Evolutionary conservation across 2,113 vertebrate species (phyloP).

Genomic region (Sylvia atricapilla): DNA sequence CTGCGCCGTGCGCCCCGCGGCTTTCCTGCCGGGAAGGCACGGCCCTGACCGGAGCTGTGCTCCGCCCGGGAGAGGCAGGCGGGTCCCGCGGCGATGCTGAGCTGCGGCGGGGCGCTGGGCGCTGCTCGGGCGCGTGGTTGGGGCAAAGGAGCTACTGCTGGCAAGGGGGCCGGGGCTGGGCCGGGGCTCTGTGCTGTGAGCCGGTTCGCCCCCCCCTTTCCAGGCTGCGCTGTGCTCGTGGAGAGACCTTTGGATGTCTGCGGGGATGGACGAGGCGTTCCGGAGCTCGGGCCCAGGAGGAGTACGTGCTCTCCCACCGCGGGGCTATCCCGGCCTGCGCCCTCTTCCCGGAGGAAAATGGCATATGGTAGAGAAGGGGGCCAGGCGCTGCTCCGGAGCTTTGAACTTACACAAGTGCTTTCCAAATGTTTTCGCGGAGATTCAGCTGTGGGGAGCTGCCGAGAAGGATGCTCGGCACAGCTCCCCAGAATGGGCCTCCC

Average conservation of each 20-base stretch:
- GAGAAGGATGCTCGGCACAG: not conserved
- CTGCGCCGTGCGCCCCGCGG: no score
- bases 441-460: not conserved
- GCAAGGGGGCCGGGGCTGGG: not conserved
- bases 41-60: not conserved
- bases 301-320: not conserved
- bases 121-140: no score
- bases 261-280: not conserved
- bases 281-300: not conserved
- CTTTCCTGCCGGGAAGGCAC: not conserved
- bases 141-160: not conserved
- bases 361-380: not conserved
- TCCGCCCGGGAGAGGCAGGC: no score
- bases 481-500: not conserved
- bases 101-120: not conserved
- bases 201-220: not conserved
- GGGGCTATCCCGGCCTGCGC: not conserved
- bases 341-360: not conserved
- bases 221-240: rapidly evolving
- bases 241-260: not conserved
- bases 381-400: not conserved
- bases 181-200: not conserved
- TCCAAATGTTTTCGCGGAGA: not conserved
- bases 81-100: not conserved
- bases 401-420: not conserved